These are phyloP conservation scores for Sturnira hondurensis DNA, from an alignment of 2,113 vertebrate genomes.

Conservation along the genomic window DNA sequence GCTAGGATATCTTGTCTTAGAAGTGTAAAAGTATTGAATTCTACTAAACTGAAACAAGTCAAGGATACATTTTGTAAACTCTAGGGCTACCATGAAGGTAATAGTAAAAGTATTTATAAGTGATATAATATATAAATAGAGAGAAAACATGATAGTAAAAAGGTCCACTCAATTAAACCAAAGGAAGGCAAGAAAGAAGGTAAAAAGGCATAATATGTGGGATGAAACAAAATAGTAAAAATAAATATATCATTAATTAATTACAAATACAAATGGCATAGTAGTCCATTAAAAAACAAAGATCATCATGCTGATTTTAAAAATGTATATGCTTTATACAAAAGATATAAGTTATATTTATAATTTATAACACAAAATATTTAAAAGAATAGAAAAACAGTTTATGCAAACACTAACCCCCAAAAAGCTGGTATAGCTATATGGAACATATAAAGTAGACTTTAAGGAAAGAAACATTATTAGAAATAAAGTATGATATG, in stretches of 20 bases:
- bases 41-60: neutral
- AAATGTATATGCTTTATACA: neutral
- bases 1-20: neutral
- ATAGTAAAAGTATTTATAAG: neutral
- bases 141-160: neutral
- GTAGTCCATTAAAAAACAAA: neutral
- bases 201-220: neutral
- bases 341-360: neutral
- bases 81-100: neutral
- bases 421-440: neutral
- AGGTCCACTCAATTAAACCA: neutral
- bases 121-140: neutral
- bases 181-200: neutral
- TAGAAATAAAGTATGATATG: neutral
- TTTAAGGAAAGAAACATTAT: neutral
- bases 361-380: neutral
- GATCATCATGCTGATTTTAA: neutral
- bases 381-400: neutral
- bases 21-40: neutral
- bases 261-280: neutral
- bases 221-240: neutral
- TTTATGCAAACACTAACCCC: neutral
- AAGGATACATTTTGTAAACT: neutral
- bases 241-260: neutral
- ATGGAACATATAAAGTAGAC: neutral